phyloP scores from a whole-genome alignment of 2,113 vertebrate genomes.

The Ranitomeya variabilis region DNA sequence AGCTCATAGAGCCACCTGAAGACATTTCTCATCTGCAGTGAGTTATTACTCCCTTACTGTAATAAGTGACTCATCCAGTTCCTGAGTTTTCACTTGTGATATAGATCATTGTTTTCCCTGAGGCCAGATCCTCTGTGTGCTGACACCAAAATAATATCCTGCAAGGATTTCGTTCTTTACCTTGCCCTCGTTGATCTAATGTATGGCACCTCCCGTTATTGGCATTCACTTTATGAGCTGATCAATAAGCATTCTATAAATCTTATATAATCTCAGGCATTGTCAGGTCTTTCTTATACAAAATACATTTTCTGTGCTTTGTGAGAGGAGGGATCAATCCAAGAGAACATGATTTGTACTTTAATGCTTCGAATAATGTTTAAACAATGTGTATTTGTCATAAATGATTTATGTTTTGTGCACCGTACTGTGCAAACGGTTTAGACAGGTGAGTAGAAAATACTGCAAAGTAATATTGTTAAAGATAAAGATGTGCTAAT shows the following conservation, averaged over 20 bases:
- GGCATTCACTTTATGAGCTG: not conserved
- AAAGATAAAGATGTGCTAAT: too few species aligned
- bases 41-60: not conserved
- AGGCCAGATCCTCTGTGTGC: not conserved
- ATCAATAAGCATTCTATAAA: not conserved
- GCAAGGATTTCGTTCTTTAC: not conserved
- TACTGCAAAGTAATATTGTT: too few species aligned
- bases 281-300: not conserved
- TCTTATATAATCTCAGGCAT: not conserved
- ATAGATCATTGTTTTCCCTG: not conserved
- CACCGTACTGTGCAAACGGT: too few species aligned
- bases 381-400: not conserved
- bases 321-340: not conserved
- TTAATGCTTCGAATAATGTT: not conserved
- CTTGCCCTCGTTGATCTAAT: not conserved
- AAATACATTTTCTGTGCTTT: not conserved
- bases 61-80: slow-evolving; percentile 15
- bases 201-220: not conserved
- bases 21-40: slow-evolving; percentile 23
- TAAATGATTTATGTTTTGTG: not conserved
- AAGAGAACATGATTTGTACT: not conserved
- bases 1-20: not conserved
- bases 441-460: too few species aligned
- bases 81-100: slow-evolving; percentile 34
- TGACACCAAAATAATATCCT: not conserved